phyloP scores from a whole-genome alignment of 2,113 vertebrate species.

The Grantiella picta region DNA sequence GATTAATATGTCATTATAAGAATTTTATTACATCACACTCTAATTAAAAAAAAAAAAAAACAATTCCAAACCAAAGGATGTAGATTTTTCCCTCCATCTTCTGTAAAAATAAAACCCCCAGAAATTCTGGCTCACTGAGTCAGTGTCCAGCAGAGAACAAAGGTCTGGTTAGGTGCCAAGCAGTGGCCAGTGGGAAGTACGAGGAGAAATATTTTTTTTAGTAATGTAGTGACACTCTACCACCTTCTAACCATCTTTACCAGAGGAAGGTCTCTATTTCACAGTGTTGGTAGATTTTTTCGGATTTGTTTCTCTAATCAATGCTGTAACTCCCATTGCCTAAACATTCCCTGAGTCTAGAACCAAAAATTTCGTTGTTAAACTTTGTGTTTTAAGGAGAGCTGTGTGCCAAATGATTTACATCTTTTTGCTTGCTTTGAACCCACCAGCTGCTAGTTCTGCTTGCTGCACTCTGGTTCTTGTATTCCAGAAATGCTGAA shows the following conservation, averaged over 20 bases:
- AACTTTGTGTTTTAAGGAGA: background rate
- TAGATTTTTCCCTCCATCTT: background rate
- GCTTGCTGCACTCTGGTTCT: background rate
- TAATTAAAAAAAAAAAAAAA: background rate
- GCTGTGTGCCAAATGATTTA: background rate
- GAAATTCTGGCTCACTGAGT: background rate
- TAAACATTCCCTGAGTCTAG: background rate
- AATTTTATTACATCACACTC: background rate
- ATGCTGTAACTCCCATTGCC: background rate
- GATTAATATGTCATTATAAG: background rate
- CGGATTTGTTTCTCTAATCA: background rate
- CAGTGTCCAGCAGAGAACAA: background rate
- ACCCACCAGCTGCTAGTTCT: background rate
- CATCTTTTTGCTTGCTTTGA: background rate
- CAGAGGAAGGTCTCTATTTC: background rate
- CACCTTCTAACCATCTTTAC: too few relatives aligned
- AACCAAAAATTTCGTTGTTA: background rate
- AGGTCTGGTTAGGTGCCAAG: background rate
- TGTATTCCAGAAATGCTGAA: background rate
- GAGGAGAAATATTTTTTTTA: background rate
- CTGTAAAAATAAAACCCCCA: background rate
- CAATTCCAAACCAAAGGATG: background rate
- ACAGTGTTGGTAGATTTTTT: background rate
- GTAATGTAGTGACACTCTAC: accelerated
- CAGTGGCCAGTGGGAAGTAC: background rate